These are phyloP conservation scores for Galerucella pusilla DNA, from an alignment of 2,888 invertebrate genomes.

Conservation along the genomic window DNA sequence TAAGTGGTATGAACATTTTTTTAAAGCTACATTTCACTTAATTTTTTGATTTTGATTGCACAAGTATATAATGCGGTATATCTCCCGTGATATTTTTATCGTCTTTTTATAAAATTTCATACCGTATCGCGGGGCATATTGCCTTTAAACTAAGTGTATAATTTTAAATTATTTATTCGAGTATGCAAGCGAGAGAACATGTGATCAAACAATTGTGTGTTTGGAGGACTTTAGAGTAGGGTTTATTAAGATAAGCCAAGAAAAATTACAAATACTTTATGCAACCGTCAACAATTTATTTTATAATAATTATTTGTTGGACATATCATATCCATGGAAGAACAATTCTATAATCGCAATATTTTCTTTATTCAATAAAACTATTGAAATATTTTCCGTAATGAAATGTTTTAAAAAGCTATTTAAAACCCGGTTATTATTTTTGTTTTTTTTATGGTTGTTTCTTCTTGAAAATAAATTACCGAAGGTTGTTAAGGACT, in stretches of 20 bases:
- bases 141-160: constrained; percentile 46
- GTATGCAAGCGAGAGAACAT: constrained; percentile 46
- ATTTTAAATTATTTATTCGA: constrained; percentile 56
- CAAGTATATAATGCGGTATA: constrained; percentile 42
- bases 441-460: too few relatives aligned
- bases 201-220: constrained; percentile 34
- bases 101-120: constrained; percentile 51
- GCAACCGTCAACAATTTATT: constrained; percentile 45
- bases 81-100: constrained; percentile 46
- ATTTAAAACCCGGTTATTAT: too few relatives aligned
- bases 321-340: constrained; percentile 21
- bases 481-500: too few relatives aligned
- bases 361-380: too few relatives aligned
- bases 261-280: constrained; percentile 37
- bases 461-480: too few relatives aligned
- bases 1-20: constrained; percentile 54
- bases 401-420: too few relatives aligned
- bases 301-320: constrained; percentile 41
- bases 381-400: neutral
- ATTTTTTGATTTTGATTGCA: constrained; percentile 47
- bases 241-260: constrained; percentile 37
- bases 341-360: neutral
- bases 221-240: constrained; percentile 39
- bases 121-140: constrained; percentile 45
- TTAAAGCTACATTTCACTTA: constrained; percentile 52